phyloP scores from a whole-genome alignment of 2,113 vertebrate species.

The Xenotilapia caudafasciata region DNA sequence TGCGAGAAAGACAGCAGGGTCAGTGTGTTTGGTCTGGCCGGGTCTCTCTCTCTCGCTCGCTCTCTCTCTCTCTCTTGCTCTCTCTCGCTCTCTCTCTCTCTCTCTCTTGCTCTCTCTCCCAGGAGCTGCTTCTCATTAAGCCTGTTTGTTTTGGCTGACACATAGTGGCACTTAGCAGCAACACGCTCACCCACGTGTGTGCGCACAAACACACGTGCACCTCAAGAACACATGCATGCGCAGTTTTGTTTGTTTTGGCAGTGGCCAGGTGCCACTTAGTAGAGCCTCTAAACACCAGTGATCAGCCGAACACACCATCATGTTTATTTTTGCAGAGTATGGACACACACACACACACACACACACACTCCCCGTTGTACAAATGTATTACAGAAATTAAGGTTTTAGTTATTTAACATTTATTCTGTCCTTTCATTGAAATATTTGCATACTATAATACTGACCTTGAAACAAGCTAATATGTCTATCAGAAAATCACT shows the following conservation, averaged over 20 bases:
- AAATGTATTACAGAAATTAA: background rate
- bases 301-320: constrained; percentile 51
- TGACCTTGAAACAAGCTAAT: background rate
- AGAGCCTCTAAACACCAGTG: constrained; percentile 52
- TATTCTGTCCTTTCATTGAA: background rate
- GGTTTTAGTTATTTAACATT: background rate
- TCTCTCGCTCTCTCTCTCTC: background rate
- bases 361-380: background rate
- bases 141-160: constrained; percentile 73
- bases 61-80: background rate
- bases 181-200: constrained; percentile 14
- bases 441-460: background rate
- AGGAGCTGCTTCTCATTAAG: constrained; percentile 76
- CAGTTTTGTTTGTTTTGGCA: constrained; percentile 70
- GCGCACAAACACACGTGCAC: background rate
- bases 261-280: constrained; percentile 67
- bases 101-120: constrained; percentile 37
- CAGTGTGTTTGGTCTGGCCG: constrained; percentile 68
- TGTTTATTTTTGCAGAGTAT: constrained; percentile 54
- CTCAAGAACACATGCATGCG: constrained; percentile 5
- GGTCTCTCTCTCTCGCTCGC: constrained; percentile 16
- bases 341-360: background rate
- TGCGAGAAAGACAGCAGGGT: constrained; percentile 59
- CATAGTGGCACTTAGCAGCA: constrained; percentile 69
- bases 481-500: background rate